Conservation (phyloP, 2,113 vertebrate species). For the Bos indicus region DNA sequence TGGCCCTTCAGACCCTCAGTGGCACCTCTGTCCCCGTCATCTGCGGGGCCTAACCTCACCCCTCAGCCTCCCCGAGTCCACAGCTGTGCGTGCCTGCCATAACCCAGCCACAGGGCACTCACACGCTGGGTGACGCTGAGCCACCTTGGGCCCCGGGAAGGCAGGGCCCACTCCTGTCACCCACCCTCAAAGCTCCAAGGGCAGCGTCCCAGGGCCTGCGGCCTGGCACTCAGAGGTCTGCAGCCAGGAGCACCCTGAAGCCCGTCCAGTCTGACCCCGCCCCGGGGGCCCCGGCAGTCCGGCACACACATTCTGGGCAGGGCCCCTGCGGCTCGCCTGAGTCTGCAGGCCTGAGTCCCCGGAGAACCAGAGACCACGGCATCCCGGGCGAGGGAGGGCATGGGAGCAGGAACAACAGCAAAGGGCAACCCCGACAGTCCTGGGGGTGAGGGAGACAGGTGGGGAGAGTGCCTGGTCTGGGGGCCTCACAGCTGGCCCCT, state of each 20-base stretch:
- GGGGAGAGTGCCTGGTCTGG: accelerated
- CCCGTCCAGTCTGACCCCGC: no score
- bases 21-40: not conserved
- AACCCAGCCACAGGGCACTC: not conserved
- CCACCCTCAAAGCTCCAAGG: not conserved
- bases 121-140: not conserved
- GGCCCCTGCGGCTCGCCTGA: accelerated
- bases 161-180: not conserved
- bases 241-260: not conserved
- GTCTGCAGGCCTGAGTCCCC: not conserved
- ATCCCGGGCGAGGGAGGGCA: not conserved
- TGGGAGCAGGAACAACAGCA: not conserved
- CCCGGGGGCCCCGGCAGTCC: not conserved
- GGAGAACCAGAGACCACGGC: not conserved
- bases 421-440: not conserved
- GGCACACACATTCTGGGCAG: not conserved
- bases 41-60: not conserved
- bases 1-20: not conserved
- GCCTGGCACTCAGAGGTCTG: not conserved
- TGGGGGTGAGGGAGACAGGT: not conserved
- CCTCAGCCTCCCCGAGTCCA: not conserved
- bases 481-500: not conserved
- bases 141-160: not conserved
- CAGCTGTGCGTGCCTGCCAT: accelerated
- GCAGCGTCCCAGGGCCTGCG: not conserved